phyloP scores from a whole-genome alignment of 2,888 invertebrate genomes.

The Lasius fuliginosus region DNA sequence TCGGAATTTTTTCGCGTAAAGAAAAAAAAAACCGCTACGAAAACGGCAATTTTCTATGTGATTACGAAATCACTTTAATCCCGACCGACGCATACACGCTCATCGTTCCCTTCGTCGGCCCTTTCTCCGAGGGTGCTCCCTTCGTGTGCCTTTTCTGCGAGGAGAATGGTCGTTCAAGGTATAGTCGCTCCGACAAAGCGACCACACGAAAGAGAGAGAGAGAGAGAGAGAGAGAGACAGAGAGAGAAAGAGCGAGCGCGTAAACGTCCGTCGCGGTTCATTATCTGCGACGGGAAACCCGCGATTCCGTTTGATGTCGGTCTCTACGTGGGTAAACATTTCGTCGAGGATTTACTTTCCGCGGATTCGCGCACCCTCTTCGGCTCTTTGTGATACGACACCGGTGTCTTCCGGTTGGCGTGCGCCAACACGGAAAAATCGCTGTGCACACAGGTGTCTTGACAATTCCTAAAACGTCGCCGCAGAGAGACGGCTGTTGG shows the following conservation, averaged over 20 bases:
- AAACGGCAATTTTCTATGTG: conserved; percentile 1
- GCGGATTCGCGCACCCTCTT: conserved; percentile 65
- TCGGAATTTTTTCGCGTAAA: background rate
- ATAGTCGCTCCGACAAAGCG: conserved; percentile 36
- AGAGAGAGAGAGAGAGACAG: too few species aligned
- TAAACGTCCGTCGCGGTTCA: conserved; percentile 73
- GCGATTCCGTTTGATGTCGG: conserved; percentile 79
- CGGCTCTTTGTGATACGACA: conserved; percentile 63
- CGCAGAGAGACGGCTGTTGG: background rate
- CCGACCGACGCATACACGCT: background rate
- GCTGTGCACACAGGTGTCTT: conserved; percentile 59
- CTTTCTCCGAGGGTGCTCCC: background rate
- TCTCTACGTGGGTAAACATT: conserved; percentile 77
- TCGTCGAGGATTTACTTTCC: conserved; percentile 73
- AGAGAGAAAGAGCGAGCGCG: conserved; percentile 7
- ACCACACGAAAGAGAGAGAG: conserved; percentile 16
- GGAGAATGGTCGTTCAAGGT: conserved; percentile 23
- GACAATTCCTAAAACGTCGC: conserved; percentile 20
- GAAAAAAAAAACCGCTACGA: too few species aligned
- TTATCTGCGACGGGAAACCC: conserved; percentile 73
- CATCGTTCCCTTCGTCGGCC: background rate
- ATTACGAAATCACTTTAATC: conserved; percentile 31
- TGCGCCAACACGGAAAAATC: conserved; percentile 66
- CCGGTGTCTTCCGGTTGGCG: conserved; percentile 61
- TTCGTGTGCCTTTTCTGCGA: conserved; percentile 53